Conservation (phyloP, 2,888 invertebrate genomes). For the Galerucella calmariensis region DNA sequence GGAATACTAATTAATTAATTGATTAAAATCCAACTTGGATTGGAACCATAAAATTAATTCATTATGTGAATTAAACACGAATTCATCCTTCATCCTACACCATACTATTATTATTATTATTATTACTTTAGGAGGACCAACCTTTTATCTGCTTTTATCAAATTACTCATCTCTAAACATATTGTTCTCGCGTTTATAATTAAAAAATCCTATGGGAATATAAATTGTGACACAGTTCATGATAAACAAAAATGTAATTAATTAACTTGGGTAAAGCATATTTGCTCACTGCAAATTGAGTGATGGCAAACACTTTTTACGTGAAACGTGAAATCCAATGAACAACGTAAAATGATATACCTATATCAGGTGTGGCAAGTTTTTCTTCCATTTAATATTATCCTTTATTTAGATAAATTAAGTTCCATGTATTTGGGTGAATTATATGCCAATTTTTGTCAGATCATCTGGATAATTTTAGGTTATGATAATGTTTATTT, state of each 20-base stretch:
- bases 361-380: too few species aligned
- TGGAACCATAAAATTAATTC: neutral
- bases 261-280: constrained; percentile 33
- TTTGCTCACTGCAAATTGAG: constrained; percentile 29
- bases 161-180: constrained; percentile 24
- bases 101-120: neutral
- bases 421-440: too few species aligned
- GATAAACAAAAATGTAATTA: constrained; percentile 38
- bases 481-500: too few species aligned
- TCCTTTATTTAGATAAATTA: too few species aligned
- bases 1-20: neutral
- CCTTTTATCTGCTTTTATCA: constrained; percentile 25
- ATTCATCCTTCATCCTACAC: neutral
- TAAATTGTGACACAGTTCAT: constrained; percentile 21
- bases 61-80: neutral
- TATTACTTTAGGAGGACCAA: constrained; percentile 9
- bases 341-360: too few species aligned
- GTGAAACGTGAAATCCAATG: neutral
- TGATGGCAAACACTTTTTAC: constrained; percentile 11
- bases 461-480: too few species aligned
- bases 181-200: constrained; percentile 30
- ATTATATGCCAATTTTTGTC: too few species aligned
- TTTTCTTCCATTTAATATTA: too few species aligned
- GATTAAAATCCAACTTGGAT: constrained; percentile 3
- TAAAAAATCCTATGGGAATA: constrained; percentile 28